These are phyloP conservation scores for Gulo gulo DNA, from an alignment of 2,113 vertebrate species.

Conservation along the genomic window DNA sequence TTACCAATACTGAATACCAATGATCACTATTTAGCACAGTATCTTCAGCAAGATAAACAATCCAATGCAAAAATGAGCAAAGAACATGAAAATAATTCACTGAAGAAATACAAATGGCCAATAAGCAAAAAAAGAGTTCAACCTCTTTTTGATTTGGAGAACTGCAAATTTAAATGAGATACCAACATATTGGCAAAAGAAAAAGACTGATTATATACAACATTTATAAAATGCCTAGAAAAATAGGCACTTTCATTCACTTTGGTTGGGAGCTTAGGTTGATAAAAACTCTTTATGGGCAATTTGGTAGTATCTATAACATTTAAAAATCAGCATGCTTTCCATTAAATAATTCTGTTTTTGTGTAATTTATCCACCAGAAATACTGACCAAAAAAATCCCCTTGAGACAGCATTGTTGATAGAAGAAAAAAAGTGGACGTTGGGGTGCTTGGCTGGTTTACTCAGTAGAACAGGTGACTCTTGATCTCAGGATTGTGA, in stretches of 20 bases:
- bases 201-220: neutral
- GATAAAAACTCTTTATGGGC: neutral
- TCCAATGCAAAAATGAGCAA: neutral
- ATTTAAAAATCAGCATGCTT: neutral
- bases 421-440: neutral
- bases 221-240: neutral
- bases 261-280: neutral
- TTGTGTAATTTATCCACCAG: neutral
- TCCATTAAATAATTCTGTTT: slow-evolving; percentile 25
- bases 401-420: neutral
- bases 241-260: neutral
- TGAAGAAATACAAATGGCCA: neutral
- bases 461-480: neutral
- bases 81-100: neutral
- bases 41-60: slow-evolving; percentile 3
- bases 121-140: neutral
- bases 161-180: neutral
- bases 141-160: neutral
- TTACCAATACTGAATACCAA: neutral
- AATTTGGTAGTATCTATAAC: neutral
- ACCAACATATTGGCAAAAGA: neutral
- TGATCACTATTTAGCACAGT: neutral
- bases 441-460: neutral
- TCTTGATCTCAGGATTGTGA: neutral
- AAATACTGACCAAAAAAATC: neutral